phyloP scores from a whole-genome alignment of 2,888 invertebrate genomes.

The Eupithecia tripunctaria region DNA sequence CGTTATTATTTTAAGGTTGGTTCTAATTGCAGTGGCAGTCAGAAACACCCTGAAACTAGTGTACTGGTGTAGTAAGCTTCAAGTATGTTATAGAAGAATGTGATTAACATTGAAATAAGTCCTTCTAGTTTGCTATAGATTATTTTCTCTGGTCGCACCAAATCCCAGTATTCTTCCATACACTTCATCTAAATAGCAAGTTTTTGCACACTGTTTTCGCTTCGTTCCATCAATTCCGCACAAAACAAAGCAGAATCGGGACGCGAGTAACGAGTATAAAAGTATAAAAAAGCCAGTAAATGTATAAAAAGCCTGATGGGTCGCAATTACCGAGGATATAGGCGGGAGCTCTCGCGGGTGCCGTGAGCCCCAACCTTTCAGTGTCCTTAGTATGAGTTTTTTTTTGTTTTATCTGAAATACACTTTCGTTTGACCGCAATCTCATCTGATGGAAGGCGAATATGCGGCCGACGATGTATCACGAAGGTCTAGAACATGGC shows the following conservation, averaged over 20 bases:
- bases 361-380: constrained; percentile 20
- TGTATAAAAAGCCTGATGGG: constrained; percentile 32
- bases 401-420: no score
- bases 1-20: no score
- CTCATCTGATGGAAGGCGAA: no score
- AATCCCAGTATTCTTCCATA: not conserved
- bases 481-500: no score
- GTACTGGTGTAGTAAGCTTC: no score
- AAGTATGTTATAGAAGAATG: no score
- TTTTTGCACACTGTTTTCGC: not conserved
- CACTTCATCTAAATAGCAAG: not conserved
- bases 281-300: constrained; percentile 28
- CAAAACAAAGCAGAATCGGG: constrained; percentile 15
- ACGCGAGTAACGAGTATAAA: constrained; percentile 18
- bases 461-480: no score
- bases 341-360: constrained; percentile 21
- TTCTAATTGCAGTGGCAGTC: no score
- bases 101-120: no score
- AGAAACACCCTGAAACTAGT: no score
- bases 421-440: no score
- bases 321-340: constrained; percentile 29
- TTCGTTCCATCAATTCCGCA: not conserved
- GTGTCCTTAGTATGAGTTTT: not conserved
- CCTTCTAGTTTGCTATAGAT: not conserved
- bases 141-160: not conserved